Evolutionary conservation across 2,888 invertebrate genomes (phyloP).

Genomic region (Athalia rosae): DNA sequence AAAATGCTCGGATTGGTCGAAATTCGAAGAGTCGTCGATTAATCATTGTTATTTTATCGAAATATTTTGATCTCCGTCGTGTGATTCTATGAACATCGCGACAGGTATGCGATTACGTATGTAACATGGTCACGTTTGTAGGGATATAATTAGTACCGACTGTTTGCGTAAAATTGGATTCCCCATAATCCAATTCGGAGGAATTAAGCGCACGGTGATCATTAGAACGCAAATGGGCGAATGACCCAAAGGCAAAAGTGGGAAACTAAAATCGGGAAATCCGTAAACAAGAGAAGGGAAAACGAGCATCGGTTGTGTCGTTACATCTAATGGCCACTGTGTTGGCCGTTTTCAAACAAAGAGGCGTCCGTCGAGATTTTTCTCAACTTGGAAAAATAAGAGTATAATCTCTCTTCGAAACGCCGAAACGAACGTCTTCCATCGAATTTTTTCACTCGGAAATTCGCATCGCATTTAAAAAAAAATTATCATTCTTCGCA

Average conservation of each 20-base stretch:
- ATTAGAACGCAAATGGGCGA: constrained; percentile 36
- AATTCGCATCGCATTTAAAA: too few species aligned
- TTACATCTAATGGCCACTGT: constrained; percentile 24
- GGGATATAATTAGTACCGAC: constrained; percentile 12
- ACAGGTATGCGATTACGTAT: background rate
- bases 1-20: too few species aligned
- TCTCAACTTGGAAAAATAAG: background rate
- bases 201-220: constrained; percentile 35
- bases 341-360: background rate
- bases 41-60: too few species aligned
- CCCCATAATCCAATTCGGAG: constrained; percentile 39
- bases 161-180: constrained; percentile 43
- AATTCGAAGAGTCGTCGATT: too few species aligned
- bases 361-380: background rate
- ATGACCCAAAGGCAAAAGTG: constrained; percentile 24
- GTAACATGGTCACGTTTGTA: constrained; percentile 5
- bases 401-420: background rate
- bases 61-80: too few species aligned
- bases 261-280: background rate
- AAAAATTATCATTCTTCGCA: too few species aligned
- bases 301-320: constrained; percentile 15
- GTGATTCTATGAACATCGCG: too few species aligned
- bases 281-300: background rate
- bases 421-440: background rate
- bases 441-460: too few species aligned